phyloP scores from a whole-genome alignment of 2,113 vertebrate genomes.

The Siniperca knerii region DNA sequence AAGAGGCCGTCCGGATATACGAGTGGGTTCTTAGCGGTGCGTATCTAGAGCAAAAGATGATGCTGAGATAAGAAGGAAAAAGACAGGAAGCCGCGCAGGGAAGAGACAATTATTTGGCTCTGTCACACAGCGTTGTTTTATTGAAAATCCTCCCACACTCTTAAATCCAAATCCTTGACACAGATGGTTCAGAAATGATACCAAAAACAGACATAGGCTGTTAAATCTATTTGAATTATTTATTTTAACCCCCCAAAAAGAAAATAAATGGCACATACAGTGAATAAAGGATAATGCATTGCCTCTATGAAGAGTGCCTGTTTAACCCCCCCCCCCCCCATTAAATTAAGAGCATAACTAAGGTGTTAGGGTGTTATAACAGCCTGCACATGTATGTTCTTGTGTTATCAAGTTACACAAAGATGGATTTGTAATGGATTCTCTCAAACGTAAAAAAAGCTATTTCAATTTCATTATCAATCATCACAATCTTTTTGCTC shows the following conservation, averaged over 20 bases:
- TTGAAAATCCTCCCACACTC: constrained; percentile 31
- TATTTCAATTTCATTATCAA: constrained; percentile 10
- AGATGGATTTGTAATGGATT: neutral
- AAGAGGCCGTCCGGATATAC: constrained; percentile 60
- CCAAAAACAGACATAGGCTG: constrained; percentile 4
- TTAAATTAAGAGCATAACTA: constrained; percentile 44
- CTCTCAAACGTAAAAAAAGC: neutral
- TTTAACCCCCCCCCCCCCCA: neutral
- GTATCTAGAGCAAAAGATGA: constrained; percentile 58
- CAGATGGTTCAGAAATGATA: constrained; percentile 19
- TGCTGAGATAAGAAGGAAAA: constrained; percentile 60
- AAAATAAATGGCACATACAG: constrained; percentile 39
- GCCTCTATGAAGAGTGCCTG: constrained; percentile 15
- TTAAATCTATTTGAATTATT: constrained; percentile 54
- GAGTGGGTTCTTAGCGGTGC: constrained; percentile 62
- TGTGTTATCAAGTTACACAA: constrained; percentile 4
- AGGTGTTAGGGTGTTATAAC: constrained; percentile 18
- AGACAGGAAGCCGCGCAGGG: constrained; percentile 57
- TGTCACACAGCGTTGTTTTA: neutral
- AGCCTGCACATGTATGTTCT: neutral
- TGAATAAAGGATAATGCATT: constrained; percentile 22
- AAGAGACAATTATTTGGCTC: constrained; percentile 72
- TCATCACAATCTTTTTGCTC: constrained; percentile 2
- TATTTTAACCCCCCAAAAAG: constrained; percentile 60
- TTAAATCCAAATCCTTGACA: constrained; percentile 26